Base-by-base conservation (phyloP, 1,140 invertebrate species). In the Hyles euphorbiae region DNA sequence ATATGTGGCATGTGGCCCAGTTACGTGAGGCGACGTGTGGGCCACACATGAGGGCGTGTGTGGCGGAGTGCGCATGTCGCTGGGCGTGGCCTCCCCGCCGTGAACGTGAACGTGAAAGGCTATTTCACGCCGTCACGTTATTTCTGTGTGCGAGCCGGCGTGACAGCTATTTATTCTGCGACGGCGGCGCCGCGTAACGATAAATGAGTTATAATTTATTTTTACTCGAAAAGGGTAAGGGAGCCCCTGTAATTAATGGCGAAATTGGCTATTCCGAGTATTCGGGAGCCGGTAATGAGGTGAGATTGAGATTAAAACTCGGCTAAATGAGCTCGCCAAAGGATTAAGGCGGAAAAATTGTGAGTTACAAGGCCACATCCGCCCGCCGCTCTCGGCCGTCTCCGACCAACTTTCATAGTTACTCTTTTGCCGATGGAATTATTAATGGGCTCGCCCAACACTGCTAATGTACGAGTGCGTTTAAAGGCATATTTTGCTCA, bases 191-290 rank as follows among this genome's bases (percentile, higher is more conserved):
- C 43, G 45, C 54, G 46, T 67, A 72, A 83, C 78, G 76, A 88
- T 88, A 88, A 88, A 88, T 86, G 83, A 85, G 72, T 88, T 85
- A 88, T 85, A 85, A 88, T 88, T 88, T 86, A 88, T 88, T 88
- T 88, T 88, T 88, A 83, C 84, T 71, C 76, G 74, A 78, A 84
- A 84, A 78, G 80, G 83, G 83, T 78, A 75, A 75, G 78, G 73
- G 76, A 66, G 71, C 69, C 65, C 56, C 64, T 64, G 80, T 87
- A 88, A 88, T 88, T 86, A 88, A 88, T 88, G 85, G 72, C 70
- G 74, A 76, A 86, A 88, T 86, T 84, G 85, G 81, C 83, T 82
- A 82, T 86, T 84, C 83, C 80, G 73, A 87, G 83, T 84, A 81
- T 87, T 84, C 78, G 70, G 74, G 76, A 80, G 76, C 69, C 76